Evolutionary conservation across 2,113 vertebrate genomes (phyloP).

Genomic region (Lampris megalopsis): DNA sequence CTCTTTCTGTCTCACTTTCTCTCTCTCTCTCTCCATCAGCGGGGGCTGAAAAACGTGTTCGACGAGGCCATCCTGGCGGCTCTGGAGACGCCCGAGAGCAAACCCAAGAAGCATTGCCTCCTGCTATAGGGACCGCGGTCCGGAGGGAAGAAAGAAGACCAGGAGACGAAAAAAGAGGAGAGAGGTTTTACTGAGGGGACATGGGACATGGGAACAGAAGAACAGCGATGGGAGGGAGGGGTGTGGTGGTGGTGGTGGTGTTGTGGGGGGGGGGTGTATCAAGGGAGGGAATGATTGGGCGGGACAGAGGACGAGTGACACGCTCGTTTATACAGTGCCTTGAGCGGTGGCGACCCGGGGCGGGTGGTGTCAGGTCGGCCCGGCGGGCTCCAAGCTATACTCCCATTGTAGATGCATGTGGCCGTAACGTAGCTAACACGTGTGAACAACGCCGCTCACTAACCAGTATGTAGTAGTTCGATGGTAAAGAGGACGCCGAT

Average conservation of each 20-base stretch:
- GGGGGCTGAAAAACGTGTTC: constrained; percentile 82
- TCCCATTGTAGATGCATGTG: constrained; percentile 14
- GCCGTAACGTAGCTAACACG: constrained; percentile 46
- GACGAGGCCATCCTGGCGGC: constrained; percentile 83
- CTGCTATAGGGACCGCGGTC: constrained; percentile 69
- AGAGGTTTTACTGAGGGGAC: no score
- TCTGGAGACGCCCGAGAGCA: constrained; percentile 81
- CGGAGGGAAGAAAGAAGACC: background rate
- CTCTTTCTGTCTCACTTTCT: background rate
- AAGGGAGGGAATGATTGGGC: constrained; percentile 5
- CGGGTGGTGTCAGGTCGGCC: constrained; percentile 42
- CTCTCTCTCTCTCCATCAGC: constrained; percentile 43
- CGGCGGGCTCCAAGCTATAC: constrained; percentile 27
- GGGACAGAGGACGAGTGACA: constrained; percentile 12
- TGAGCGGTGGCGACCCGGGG: constrained; percentile 58
- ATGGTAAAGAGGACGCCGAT: constrained; percentile 18
- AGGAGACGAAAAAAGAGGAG: background rate
- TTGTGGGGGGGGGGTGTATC: background rate
- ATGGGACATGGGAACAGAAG: background rate
- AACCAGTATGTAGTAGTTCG: constrained; percentile 26
- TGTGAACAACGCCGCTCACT: constrained; percentile 39
- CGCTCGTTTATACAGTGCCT: constrained; percentile 66
- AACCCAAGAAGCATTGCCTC: constrained; percentile 78
- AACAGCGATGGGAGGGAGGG: background rate
- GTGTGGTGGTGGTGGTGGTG: background rate